A percentile compares a stretch with the other conserved stretches of the same genome.
phyloP scores from a whole-genome alignment of 92 coral and sea anemone species.

The Epizoanthus stellaris region DNA sequence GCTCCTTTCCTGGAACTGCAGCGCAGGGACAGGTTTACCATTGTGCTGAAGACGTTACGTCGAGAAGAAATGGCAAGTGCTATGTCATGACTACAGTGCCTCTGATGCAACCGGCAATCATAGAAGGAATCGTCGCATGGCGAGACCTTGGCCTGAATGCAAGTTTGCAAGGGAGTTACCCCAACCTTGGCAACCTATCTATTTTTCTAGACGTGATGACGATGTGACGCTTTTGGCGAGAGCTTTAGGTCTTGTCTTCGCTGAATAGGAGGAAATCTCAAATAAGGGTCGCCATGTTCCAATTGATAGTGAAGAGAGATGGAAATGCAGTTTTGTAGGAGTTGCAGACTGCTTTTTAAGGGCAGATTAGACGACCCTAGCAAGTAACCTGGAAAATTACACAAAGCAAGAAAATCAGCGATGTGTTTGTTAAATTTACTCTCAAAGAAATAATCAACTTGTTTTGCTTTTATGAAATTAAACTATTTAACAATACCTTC shows the following conservation, averaged over 20 bases:
- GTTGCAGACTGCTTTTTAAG: constrained; percentile 40
- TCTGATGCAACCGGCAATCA: constrained; percentile 8
- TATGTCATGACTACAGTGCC: constrained; percentile 17
- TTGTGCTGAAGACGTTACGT: neutral
- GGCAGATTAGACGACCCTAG: constrained; percentile 43
- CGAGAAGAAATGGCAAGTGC: constrained; percentile 26
- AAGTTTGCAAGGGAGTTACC: constrained; percentile 34
- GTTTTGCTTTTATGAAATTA: constrained; percentile 4
- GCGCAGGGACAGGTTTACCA: neutral
- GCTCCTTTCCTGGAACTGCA: constrained; percentile 17
- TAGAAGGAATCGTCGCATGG: constrained; percentile 16
- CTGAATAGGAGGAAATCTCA: constrained; percentile 44
- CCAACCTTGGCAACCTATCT: constrained; percentile 26
- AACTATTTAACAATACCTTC: constrained; percentile 18
- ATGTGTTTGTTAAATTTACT: neutral
- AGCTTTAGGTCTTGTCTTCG: constrained; percentile 36
- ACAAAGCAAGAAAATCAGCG: constrained; percentile 49
- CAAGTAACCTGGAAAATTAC: constrained; percentile 52
- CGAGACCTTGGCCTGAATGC: constrained; percentile 9
- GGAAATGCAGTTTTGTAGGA: constrained; percentile 18
- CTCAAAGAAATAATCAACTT: constrained; percentile 11
- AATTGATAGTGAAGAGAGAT: constrained; percentile 31
- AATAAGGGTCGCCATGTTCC: constrained; percentile 40
- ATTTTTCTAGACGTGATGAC: constrained; percentile 23
- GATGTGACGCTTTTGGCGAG: constrained; percentile 38